Evolutionary conservation across 2,797 vertebrate species (phyloP).

Genomic region (Mionectes olivaceus): DNA sequence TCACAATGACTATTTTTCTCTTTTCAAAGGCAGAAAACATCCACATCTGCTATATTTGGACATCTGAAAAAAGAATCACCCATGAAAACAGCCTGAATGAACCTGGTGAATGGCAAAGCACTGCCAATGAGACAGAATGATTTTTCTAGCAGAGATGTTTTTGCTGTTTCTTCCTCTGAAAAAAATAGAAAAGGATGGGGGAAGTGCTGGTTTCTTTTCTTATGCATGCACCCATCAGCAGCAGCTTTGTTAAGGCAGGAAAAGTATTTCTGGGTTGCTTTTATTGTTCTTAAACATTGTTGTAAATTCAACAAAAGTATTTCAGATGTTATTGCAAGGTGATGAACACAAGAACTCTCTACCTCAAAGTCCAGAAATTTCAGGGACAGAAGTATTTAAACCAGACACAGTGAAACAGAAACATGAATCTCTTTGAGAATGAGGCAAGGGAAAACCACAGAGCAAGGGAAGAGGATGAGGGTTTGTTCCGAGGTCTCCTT

Average conservation of each 20-base stretch:
- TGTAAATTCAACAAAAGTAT: not conserved
- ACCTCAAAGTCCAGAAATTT: not conserved
- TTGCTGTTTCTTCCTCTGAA: not conserved
- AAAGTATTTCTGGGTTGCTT: not conserved
- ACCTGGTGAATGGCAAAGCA: slow-evolving; percentile 12
- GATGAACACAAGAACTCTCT: not conserved
- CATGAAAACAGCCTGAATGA: slow-evolving; percentile 4
- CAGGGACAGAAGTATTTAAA: not conserved
- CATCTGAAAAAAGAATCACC: slow-evolving; percentile 47
- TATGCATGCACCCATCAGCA: not conserved
- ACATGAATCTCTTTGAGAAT: not conserved
- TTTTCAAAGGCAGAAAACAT: not conserved
- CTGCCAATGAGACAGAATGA: not conserved
- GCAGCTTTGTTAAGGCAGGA: not conserved
- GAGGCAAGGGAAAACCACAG: not conserved
- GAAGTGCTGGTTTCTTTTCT: not conserved
- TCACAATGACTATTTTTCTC: not conserved
- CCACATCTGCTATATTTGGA: slow-evolving; percentile 25
- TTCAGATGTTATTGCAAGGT: not conserved
- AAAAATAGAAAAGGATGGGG: not conserved
- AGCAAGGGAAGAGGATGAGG: not conserved
- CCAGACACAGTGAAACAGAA: not conserved
- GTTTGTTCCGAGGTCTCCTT: slow-evolving; percentile 5
- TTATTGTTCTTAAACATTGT: not conserved
- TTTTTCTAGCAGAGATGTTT: slow-evolving; percentile 19